These are phyloP conservation scores for Tolypeutes matacus DNA, from an alignment of 2,797 vertebrate genomes.

Conservation along the genomic window DNA sequence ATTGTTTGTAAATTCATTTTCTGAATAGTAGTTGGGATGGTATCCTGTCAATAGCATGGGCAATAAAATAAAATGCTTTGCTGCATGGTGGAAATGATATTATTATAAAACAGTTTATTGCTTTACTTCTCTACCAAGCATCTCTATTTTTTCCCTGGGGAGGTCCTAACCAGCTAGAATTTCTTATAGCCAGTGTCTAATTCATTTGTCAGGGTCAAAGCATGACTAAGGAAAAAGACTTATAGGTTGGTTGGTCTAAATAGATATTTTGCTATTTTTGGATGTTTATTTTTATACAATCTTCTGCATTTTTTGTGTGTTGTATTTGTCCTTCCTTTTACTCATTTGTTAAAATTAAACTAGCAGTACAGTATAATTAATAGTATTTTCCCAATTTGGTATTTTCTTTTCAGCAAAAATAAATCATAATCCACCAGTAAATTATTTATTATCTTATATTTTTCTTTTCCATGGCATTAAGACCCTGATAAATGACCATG, in stretches of 20 bases:
- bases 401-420: neutral
- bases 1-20: too few species aligned
- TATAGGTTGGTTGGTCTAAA: neutral
- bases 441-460: neutral
- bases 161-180: too few species aligned
- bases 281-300: neutral
- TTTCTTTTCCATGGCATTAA: neutral
- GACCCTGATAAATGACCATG: too few species aligned
- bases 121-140: too few species aligned
- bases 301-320: neutral
- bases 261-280: neutral
- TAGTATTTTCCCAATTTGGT: neutral
- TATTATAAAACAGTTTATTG: too few species aligned
- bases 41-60: too few species aligned
- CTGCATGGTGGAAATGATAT: too few species aligned
- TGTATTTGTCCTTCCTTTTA: neutral
- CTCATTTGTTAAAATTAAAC: neutral
- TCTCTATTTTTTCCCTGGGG: too few species aligned
- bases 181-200: neutral
- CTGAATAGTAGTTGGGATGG: too few species aligned
- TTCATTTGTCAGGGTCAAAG: slow-evolving; percentile 1
- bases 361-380: neutral
- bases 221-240: neutral
- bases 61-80: too few species aligned
- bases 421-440: neutral